Base-by-base conservation (phyloP, 1,140 invertebrate species). In the Drosophila azteca region DNA sequence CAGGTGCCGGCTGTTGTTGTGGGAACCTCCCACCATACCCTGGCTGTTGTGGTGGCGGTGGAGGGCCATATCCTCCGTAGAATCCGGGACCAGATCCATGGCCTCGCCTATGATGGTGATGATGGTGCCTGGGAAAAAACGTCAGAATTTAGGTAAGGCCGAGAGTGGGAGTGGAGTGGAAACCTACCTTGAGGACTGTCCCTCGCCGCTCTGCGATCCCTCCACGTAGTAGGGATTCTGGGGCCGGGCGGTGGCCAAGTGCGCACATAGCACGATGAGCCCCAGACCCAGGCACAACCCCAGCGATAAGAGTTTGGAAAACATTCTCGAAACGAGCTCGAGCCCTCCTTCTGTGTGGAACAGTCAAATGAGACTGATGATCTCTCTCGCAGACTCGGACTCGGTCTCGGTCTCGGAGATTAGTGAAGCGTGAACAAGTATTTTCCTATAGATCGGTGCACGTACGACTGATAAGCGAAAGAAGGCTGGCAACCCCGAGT, bases 211-310 rank as follows among this genome's bases (percentile, higher is more conserved):
- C 4, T 20, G 45, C 2, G 44, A 43, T 15, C 24, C 41, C 13
- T 61, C 49, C 46, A 58, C 79, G 43, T 80, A 61, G n/a, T 49
- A 59, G 13, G 46, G 62, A 76, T 83, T 57, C 9, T 62, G 41
- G 3, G 61, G 62, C 13, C 54, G 52, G 31, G 80, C 65, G 1
- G 29, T 29, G 15, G 54, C 24, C 31, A 52, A 58, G 11, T 85
- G 82, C 63, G 68, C 74, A 71, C 48, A 61, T 50, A 78, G 53
- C 15, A 74, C n/a, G 22, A 61, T 26, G 73, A 82, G 78, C 66
- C 71, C 52, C 62, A 84, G 11, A 5, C 35, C 26, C 66, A 68
- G 6, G 26, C 24, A 35, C 35, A 54, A 13, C 4, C 63, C 17
- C 35, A 75, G 26, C 39, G 81, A 85, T 85, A 85, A 78, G 45